phyloP scores from a whole-genome alignment of 2,888 invertebrate species.

The Heliconius cydno region DNA sequence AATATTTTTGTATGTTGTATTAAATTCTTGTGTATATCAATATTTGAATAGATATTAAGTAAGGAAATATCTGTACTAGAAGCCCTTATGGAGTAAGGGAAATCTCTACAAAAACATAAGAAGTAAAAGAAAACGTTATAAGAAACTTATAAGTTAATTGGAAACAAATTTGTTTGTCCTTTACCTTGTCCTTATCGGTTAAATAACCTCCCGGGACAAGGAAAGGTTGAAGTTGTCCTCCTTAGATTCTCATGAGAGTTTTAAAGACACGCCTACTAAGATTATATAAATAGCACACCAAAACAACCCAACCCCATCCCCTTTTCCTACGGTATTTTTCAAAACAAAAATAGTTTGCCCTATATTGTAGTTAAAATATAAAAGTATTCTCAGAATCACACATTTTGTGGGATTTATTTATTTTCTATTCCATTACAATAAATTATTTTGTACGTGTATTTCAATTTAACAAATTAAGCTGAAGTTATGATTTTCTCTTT shows the following conservation, averaged over 20 bases:
- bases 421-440: neutral
- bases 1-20: too few relatives aligned
- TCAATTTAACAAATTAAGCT: neutral
- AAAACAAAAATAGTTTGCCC: too few relatives aligned
- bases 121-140: neutral
- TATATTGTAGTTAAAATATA: too few relatives aligned
- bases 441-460: neutral
- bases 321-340: too few relatives aligned
- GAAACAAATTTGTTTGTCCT: conserved; percentile 10
- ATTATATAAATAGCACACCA: neutral
- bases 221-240: neutral
- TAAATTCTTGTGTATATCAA: too few relatives aligned
- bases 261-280: neutral
- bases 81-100: too few relatives aligned
- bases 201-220: conserved; percentile 2
- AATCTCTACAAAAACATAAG: neutral
- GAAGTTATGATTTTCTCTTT: neutral
- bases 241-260: neutral
- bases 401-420: too few relatives aligned
- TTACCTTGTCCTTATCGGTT: neutral
- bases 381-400: too few relatives aligned
- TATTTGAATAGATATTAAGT: too few relatives aligned
- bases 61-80: too few relatives aligned
- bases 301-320: too few relatives aligned
- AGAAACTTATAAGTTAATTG: neutral